phyloP scores from a whole-genome alignment of 2,888 invertebrate species.

The Arge pagana region DNA sequence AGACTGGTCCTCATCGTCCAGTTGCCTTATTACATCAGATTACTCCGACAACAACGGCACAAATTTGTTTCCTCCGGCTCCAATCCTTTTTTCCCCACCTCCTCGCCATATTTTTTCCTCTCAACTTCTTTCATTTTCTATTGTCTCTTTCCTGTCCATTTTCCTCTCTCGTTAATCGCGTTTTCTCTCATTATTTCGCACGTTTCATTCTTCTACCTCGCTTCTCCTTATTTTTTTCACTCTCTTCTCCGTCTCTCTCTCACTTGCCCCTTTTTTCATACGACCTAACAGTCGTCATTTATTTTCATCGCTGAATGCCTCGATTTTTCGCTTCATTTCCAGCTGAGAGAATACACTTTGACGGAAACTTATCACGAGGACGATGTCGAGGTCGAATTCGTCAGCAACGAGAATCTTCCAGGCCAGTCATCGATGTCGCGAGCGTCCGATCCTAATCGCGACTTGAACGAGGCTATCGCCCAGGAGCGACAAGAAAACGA shows the following conservation, averaged over 20 bases:
- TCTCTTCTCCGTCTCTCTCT: not conserved
- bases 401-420: constrained; percentile 51
- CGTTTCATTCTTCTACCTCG: too few relatives aligned
- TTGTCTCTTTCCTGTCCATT: too few relatives aligned
- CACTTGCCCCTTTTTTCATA: not conserved
- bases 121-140: too few relatives aligned
- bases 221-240: too few relatives aligned
- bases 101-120: too few relatives aligned
- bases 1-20: constrained; percentile 10
- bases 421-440: constrained; percentile 53
- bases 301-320: not conserved
- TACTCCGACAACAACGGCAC: not conserved
- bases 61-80: too few relatives aligned
- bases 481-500: constrained; percentile 73
- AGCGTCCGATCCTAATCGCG: constrained; percentile 72
- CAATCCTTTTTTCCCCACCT: too few relatives aligned
- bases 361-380: constrained; percentile 88
- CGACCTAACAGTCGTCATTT: not conserved
- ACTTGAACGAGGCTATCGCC: constrained; percentile 78
- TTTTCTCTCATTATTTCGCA: too few relatives aligned
- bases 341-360: constrained; percentile 87
- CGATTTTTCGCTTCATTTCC: constrained; percentile 37
- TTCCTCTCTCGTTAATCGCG: too few relatives aligned
- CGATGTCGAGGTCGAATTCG: constrained; percentile 61
- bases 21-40: constrained; percentile 1